A percentile compares a stretch with the other conserved stretches of the same genome.
These are phyloP conservation scores for Chelmon rostratus DNA, from an alignment of 2,797 vertebrate genomes.

Conservation along the genomic window DNA sequence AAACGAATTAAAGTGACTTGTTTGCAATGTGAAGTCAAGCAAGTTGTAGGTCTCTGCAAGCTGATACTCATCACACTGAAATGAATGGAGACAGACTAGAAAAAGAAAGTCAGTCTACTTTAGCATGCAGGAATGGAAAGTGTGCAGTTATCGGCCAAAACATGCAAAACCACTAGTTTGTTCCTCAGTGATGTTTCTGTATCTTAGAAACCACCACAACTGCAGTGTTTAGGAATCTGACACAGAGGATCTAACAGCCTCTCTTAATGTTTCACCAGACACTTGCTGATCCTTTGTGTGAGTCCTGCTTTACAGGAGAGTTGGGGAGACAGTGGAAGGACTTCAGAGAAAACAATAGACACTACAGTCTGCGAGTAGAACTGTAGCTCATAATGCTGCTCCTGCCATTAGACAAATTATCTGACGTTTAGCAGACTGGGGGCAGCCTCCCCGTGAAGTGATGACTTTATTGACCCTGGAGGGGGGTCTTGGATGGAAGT, in stretches of 20 bases:
- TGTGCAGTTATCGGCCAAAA: not conserved
- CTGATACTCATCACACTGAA: not conserved
- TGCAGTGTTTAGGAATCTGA: conserved; percentile 54
- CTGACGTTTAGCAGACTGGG: conserved; percentile 78
- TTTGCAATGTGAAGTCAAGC: not conserved
- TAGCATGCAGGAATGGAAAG: not conserved
- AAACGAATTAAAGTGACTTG: not conserved
- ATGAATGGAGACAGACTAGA: not conserved
- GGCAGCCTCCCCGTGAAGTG: conserved; percentile 71
- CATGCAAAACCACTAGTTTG: not conserved
- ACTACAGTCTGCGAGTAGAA: conserved; percentile 59
- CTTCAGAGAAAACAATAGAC: conserved; percentile 70
- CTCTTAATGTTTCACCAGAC: conserved; percentile 44
- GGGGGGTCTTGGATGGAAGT: conserved; percentile 81
- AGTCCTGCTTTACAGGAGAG: conserved; percentile 60
- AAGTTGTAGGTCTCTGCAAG: not conserved
- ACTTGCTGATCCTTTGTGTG: conserved; percentile 73
- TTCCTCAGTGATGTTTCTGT: conserved; percentile 1
- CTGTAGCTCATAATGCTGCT: conserved; percentile 69
- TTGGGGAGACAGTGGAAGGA: conserved; percentile 46
- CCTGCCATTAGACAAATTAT: conserved; percentile 83
- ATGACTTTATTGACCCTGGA: conserved; percentile 85
- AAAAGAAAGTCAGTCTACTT: not conserved
- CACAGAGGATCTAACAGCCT: conserved; percentile 47
- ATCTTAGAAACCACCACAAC: conserved; percentile 19